phyloP scores from a whole-genome alignment of 2,113 vertebrate genomes.

The Hepsetus odoe region DNA sequence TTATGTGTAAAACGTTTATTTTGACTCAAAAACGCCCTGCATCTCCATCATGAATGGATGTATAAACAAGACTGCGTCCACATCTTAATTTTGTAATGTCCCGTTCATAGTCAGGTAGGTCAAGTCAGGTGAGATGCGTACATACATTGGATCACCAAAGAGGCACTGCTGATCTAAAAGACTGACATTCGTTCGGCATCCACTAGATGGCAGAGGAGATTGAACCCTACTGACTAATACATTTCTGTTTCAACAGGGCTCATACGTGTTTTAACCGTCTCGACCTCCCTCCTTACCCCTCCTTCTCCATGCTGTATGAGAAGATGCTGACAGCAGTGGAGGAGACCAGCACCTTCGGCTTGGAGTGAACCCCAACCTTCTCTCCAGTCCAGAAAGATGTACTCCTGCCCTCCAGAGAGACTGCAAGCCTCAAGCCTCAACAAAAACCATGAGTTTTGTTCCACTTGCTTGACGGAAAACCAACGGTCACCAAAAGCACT shows the following conservation, averaged over 20 bases:
- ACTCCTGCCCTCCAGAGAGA: not conserved
- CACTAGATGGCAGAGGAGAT: conserved; percentile 27
- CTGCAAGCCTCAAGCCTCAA: not conserved
- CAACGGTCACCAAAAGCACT: conserved; percentile 2
- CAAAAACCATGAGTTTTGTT: not conserved
- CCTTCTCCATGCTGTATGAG: conserved; percentile 98
- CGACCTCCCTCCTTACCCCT: conserved; percentile 96
- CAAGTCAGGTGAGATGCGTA: no score
- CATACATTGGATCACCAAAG: no score
- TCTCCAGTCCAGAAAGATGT: no score
- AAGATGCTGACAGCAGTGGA: conserved; percentile 97
- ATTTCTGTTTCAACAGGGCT: conserved; percentile 76
- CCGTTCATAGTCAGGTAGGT: no score
- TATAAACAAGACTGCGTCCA: no score
- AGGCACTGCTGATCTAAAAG: no score
- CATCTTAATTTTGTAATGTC: no score
- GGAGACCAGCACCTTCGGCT: conserved; percentile 98
- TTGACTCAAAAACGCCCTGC: no score
- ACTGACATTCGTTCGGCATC: no score
- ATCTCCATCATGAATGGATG: no score
- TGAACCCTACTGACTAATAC: not conserved
- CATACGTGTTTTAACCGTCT: conserved; percentile 98
- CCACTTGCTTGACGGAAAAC: not conserved
- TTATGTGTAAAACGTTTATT: no score
- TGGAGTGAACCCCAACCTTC: conserved; percentile 80